phyloP scores from a whole-genome alignment of 1,140 invertebrate species.

The Drosophila ananassae region DNA sequence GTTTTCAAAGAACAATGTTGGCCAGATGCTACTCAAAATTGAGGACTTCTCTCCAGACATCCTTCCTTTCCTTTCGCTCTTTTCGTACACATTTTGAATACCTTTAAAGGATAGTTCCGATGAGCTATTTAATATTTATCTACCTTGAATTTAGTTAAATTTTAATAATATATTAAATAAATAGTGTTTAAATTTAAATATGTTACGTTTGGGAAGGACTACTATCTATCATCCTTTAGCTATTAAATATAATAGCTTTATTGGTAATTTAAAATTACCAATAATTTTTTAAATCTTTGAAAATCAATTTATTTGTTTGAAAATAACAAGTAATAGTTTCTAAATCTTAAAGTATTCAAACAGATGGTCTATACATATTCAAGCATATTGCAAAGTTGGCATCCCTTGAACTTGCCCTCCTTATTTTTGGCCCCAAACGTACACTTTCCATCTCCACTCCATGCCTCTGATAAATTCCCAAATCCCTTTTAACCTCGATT shows the following conservation, averaged over 20 bases:
- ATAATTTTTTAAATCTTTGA: too few species aligned
- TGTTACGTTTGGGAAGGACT: too few species aligned
- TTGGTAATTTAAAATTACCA: too few species aligned
- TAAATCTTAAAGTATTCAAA: too few species aligned
- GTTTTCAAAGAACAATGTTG: slow-evolving; percentile 34
- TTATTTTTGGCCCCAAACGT: slow-evolving; percentile 10
- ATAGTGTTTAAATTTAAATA: too few species aligned
- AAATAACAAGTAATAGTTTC: too few species aligned
- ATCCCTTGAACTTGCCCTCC: neutral
- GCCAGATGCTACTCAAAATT: slow-evolving; percentile 42
- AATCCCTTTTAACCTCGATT: slow-evolving; percentile 3
- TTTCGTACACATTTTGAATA: slow-evolving; percentile 5
- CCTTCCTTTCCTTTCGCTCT: slow-evolving; percentile 10
- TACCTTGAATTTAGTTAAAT: neutral
- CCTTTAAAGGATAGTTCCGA: neutral
- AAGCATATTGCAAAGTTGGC: neutral
- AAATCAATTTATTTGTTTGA: too few species aligned
- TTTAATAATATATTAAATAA: too few species aligned
- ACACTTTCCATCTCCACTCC: neutral
- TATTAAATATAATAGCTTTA: too few species aligned
- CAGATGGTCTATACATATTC: neutral
- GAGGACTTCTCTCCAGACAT: slow-evolving; percentile 8
- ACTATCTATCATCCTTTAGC: too few species aligned
- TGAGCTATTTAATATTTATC: slow-evolving; percentile 2
- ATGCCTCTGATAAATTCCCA: neutral